Evolutionary conservation across 1,140 invertebrate genomes (phyloP), one percentile per base, ranked within the genome.

Genomic region (Leptinotarsa defecta): DNA sequence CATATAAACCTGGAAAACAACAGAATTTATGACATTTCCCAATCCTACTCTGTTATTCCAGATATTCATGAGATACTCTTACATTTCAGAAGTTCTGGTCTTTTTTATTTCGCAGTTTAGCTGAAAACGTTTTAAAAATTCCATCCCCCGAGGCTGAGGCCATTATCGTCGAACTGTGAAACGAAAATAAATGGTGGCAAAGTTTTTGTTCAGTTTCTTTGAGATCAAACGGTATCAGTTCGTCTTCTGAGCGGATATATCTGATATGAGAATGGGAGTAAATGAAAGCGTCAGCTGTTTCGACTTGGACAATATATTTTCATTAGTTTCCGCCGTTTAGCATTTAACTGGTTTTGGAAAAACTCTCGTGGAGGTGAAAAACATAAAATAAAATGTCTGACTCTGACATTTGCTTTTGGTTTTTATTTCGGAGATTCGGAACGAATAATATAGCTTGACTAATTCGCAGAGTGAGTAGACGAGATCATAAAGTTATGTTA

Each of bases 11-110:
- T 43, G n/a, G 34, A 68, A 68, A 68, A 68, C 67, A 68, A 43
- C 34, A 68, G 24, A 68, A 68, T 68, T 68, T 68, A 68, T 68
- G 67, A 48, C 67, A 68, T 43, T 34, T 19, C n/a, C 34, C n/a
- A 68, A n/a, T 48, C n/a, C 67, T 68, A 48, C 34, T 43, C 24
- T 19, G 24, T 68, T 68, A 43, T 68, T 27, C 43, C 67, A 13
- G 34, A 68, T 68, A 48, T 68, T 68, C 43, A 68, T 19, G 67
- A 68, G 24, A 68, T 68, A 19, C 19, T 68, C 8, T 68, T 4
- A 27, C 13, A 13, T 57, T 15, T 57, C 6, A 4, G 15, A 3
- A 57, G 17, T 57, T 8, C 52, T 57, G 17, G 17, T 4, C 52
- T 57, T 57, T 57, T 57, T 57, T 57, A 17, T 57, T 57, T 19